Evolutionary conservation across 1,140 invertebrate species (phyloP).

Genomic region (Oedothorax gibbosus): DNA sequence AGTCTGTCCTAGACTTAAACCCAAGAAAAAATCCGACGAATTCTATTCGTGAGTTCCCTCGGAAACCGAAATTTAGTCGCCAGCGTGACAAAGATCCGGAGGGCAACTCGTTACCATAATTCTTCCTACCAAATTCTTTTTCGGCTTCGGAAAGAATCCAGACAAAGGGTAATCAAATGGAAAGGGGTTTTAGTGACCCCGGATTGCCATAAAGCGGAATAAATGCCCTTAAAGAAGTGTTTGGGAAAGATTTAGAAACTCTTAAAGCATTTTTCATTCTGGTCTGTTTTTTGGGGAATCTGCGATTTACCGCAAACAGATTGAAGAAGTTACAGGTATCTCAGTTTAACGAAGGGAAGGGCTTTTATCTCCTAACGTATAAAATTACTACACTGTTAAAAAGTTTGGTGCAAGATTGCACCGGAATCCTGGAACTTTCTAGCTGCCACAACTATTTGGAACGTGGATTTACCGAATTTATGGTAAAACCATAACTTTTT

Average conservation of each 20-base stretch:
- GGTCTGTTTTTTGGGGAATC: constrained; percentile 24
- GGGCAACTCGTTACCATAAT: constrained; percentile 45
- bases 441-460: no score
- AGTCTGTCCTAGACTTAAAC: background rate
- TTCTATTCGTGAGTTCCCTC: background rate
- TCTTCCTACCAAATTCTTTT: constrained; percentile 33
- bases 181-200: constrained; percentile 54
- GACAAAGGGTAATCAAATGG: constrained; percentile 47
- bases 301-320: background rate
- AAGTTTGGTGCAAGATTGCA: no score
- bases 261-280: constrained; percentile 39
- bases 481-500: no score
- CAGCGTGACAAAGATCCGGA: constrained; percentile 31
- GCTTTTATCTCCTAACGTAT: no score
- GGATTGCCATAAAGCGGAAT: constrained; percentile 41
- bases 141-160: constrained; percentile 27
- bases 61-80: constrained; percentile 35
- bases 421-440: no score
- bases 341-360: no score
- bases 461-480: no score
- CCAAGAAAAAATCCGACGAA: constrained; percentile 6
- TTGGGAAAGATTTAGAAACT: constrained; percentile 48
- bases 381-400: no score
- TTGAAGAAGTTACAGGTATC: no score
- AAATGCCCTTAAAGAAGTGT: constrained; percentile 51